A percentile compares a stretch with the other conserved stretches of the same genome.
phyloP scores from a whole-genome alignment of 2,113 vertebrate species.

The Saguinus imperator region DNA sequence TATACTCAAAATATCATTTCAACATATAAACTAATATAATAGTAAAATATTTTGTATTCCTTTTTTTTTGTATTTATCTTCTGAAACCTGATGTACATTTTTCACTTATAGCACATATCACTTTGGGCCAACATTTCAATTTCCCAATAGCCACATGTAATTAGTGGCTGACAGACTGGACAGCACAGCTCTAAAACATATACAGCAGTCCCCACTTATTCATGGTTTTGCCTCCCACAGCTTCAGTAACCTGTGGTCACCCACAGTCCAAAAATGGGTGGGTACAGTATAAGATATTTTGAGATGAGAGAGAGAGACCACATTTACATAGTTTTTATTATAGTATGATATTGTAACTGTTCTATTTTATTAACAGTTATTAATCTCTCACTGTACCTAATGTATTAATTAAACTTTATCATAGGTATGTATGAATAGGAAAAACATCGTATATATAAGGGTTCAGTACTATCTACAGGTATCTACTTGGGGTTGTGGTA shows the following conservation, averaged over 20 bases:
- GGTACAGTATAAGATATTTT: not conserved
- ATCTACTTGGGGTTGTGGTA: not conserved
- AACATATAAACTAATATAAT: not conserved
- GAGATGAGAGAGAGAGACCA: not conserved
- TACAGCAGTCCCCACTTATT: not conserved
- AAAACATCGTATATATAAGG: not conserved
- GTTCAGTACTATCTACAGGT: not conserved
- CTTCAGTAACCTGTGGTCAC: not conserved
- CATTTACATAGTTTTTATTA: not conserved
- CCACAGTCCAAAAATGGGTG: not conserved
- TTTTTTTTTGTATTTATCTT: not conserved
- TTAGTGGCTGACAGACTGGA: not conserved
- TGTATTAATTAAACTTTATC: not conserved
- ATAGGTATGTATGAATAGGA: not conserved
- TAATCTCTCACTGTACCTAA: not conserved
- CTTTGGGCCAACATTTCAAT: not conserved
- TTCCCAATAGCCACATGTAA: not conserved
- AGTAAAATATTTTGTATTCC: not conserved
- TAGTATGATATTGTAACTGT: not conserved
- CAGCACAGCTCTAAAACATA: not conserved
- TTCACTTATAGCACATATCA: not conserved
- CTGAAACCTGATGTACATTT: not conserved
- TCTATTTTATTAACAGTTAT: not conserved
- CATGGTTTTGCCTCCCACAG: not conserved
- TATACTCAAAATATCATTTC: not conserved